phyloP scores from a whole-genome alignment of 1,140 invertebrate genomes.

The Tetranychus urticae region DNA sequence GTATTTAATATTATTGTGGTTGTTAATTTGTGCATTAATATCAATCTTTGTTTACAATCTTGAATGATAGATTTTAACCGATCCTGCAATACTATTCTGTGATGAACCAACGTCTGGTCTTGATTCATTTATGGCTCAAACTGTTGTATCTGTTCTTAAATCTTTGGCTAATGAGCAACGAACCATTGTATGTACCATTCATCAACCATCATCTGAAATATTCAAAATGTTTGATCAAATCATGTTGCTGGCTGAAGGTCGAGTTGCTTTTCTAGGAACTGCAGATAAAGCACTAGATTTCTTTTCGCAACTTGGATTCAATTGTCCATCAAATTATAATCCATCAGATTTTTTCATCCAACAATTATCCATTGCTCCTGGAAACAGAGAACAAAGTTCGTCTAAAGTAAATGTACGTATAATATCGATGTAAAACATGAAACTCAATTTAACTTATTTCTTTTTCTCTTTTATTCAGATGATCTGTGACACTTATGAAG shows the following conservation, averaged over 20 bases:
- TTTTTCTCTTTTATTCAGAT: background rate
- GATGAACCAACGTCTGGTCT: constrained; percentile 66
- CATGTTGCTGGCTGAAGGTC: constrained; percentile 43
- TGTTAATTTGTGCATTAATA: too few species aligned
- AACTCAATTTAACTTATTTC: background rate
- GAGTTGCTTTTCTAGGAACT: constrained; percentile 54
- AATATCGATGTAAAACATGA: background rate
- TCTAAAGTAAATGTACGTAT: constrained; percentile 21
- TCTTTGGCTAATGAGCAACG: constrained; percentile 45
- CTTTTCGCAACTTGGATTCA: constrained; percentile 43
- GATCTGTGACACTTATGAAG: background rate
- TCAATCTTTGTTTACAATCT: too few species aligned
- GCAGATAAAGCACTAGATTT: constrained; percentile 45
- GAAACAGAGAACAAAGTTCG: constrained; percentile 36
- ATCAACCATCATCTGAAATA: constrained; percentile 65
- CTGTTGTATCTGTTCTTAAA: constrained; percentile 43
- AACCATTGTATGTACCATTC: constrained; percentile 53
- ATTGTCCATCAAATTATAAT: constrained; percentile 12
- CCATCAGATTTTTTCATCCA: constrained; percentile 28
- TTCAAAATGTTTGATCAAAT: constrained; percentile 63
- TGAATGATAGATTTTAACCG: constrained; percentile 46
- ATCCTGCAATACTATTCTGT: constrained; percentile 54
- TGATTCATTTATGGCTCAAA: constrained; percentile 54
- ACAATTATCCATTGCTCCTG: constrained; percentile 60
- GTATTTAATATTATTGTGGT: too few species aligned